phyloP scores from a whole-genome alignment of 2,888 invertebrate species.

The Drosophila crucigera region DNA sequence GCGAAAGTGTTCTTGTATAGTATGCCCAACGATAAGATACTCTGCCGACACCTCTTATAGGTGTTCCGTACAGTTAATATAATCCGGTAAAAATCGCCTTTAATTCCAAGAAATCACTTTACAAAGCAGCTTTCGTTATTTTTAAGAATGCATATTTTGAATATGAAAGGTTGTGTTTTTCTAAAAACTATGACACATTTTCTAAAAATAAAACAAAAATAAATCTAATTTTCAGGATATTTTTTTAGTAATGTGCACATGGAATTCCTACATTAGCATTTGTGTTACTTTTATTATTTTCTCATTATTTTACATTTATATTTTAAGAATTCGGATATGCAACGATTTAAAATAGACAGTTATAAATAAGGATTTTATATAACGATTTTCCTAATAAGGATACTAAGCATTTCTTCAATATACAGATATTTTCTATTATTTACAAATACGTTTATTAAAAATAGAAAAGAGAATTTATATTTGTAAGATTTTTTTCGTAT shows the following conservation, averaged over 20 bases:
- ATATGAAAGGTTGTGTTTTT: rapidly evolving
- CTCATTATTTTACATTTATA: too few species aligned
- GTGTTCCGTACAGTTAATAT: not conserved
- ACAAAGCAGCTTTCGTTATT: not conserved
- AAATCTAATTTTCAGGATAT: rapidly evolving
- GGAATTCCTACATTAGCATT: not conserved
- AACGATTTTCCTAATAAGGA: not conserved
- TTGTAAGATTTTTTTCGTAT: not conserved
- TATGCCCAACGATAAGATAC: not conserved
- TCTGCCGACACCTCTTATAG: not conserved
- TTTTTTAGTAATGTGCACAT: not conserved
- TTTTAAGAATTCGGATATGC: too few species aligned
- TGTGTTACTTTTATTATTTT: too few species aligned
- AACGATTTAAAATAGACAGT: not conserved
- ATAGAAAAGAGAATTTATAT: not conserved
- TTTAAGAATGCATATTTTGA: not conserved
- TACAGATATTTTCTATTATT: not conserved
- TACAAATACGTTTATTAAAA: not conserved
- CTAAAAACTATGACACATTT: rapidly evolving
- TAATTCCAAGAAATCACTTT: not conserved
- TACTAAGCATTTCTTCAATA: not conserved
- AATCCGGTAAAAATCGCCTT: not conserved
- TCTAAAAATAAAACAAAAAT: not conserved
- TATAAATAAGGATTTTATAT: not conserved
- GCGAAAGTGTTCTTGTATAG: not conserved